Evolutionary conservation across 2,797 vertebrate genomes (phyloP).

Genomic region (Fringilla coelebs): DNA sequence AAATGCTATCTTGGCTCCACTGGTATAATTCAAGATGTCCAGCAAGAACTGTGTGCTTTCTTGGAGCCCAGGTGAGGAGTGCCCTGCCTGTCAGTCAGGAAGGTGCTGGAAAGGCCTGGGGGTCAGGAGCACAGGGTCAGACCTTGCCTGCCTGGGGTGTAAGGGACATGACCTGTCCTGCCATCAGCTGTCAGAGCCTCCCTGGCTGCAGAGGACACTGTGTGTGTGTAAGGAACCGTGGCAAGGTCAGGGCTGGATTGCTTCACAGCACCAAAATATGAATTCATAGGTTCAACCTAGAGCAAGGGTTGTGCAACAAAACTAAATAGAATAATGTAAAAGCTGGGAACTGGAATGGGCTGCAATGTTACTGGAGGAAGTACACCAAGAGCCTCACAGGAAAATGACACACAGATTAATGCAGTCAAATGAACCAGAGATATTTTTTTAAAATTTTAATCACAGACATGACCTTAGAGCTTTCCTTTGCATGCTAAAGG

Average conservation of each 20-base stretch:
- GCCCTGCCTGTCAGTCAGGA: background rate
- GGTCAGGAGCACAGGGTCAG: background rate
- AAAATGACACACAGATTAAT: background rate
- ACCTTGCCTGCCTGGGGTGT: background rate
- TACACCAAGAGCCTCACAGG: background rate
- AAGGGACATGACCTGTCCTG: background rate
- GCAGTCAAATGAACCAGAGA: background rate
- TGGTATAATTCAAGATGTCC: background rate
- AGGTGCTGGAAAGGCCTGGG: background rate
- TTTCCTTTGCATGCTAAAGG: background rate
- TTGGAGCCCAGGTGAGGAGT: background rate
- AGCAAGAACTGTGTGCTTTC: background rate
- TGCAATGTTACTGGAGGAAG: background rate
- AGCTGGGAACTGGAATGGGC: background rate
- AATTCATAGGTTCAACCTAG: background rate
- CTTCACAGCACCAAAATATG: background rate
- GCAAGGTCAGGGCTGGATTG: constrained; percentile 19
- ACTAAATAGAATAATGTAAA: background rate
- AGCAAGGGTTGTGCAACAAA: constrained; percentile 32
- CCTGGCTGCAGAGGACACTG: background rate
- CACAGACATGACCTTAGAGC: background rate
- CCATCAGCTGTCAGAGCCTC: background rate
- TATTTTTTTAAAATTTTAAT: background rate
- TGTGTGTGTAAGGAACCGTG: background rate
- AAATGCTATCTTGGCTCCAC: background rate